Base-by-base conservation (phyloP, 2,888 invertebrate genomes). In the Catocala sponsa region DNA sequence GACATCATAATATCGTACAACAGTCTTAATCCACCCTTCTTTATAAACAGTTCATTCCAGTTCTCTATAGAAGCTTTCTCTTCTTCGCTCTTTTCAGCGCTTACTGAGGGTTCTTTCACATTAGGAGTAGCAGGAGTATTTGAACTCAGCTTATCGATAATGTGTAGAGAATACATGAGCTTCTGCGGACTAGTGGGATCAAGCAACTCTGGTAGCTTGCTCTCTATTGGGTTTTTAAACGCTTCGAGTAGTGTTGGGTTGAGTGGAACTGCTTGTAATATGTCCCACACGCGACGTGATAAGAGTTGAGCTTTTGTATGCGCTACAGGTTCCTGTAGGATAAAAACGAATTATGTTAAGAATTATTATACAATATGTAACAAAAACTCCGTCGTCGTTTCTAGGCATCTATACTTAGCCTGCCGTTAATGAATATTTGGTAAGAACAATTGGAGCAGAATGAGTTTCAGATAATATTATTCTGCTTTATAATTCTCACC, bases 281-380 rank as follows among this genome's bases (percentile, higher is more conserved):
- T 98, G 82, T 99, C 99, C 99, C 99, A 99, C 0, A 99, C 98
- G 48, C 98, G 96, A 38, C 99, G 95, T 0, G 99, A 99, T 53
- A 99, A 90, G 0, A 98, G 96, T 86, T 98, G 98, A 0, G 98
- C 98, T 91, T 98, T 98, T 1, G 97, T 98, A 79, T 98, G 97
- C 0, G 97, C 96, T 64, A 97, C 95, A 41, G 95, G 95, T 68
- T 96, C 96, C 95, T 97, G 89, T 46, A 44, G 25, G n/a, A 41
- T 54, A 44, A 13, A 33, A 50, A 48, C 1, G 13, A 4, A 25
- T 35, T 49, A 25, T 32, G 15, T 15, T 6, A 15, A 25, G 4
- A 25, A 25, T 2, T 25, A 4, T 25, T 25, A 25, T 25, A 25
- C 25, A 25, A 25, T 25, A 25, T 25, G 25, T 25, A 25, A 25